phyloP scores from a whole-genome alignment of 2,797 vertebrate species.

The Acipenser ruthenus region DNA sequence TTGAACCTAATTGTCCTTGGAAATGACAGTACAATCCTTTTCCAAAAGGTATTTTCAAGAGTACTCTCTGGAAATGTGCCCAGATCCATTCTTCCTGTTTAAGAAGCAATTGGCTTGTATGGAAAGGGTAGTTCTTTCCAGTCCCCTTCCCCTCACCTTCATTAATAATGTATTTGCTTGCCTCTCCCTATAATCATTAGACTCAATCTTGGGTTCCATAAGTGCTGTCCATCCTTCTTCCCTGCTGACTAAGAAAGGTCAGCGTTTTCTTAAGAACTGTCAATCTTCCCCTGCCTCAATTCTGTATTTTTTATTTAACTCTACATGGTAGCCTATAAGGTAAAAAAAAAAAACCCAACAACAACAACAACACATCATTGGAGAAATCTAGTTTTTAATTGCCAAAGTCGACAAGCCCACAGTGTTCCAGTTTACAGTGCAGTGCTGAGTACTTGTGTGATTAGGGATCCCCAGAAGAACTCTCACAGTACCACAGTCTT shows the following conservation, averaged over 20 bases:
- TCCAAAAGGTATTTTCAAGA: not conserved
- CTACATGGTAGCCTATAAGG: too few relatives aligned
- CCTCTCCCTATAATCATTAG: constrained; percentile 12
- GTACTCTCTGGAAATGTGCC: not conserved
- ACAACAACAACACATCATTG: not conserved
- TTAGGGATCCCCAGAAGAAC: not conserved
- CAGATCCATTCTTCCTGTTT: not conserved
- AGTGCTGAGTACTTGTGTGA: not conserved
- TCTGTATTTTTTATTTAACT: not conserved
- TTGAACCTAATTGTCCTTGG: not conserved
- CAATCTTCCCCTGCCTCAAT: not conserved
- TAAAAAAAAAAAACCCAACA: too few relatives aligned
- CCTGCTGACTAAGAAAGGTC: constrained; percentile 11
- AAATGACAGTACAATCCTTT: not conserved
- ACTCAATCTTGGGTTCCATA: constrained; percentile 14
- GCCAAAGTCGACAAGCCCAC: not conserved
- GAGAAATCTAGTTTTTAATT: not conserved
- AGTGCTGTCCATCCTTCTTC: constrained; percentile 9
- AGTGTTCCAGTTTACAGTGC: not conserved
- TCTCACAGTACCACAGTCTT: not conserved
- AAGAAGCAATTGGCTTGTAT: not conserved
- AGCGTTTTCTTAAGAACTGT: constrained; percentile 10
- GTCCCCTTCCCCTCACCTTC: constrained; percentile 6
- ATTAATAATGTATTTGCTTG: constrained; percentile 18
- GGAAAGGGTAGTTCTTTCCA: not conserved